These are phyloP conservation scores for Varanus komodoensis DNA, from an alignment of 2,113 vertebrate genomes.

Conservation along the genomic window DNA sequence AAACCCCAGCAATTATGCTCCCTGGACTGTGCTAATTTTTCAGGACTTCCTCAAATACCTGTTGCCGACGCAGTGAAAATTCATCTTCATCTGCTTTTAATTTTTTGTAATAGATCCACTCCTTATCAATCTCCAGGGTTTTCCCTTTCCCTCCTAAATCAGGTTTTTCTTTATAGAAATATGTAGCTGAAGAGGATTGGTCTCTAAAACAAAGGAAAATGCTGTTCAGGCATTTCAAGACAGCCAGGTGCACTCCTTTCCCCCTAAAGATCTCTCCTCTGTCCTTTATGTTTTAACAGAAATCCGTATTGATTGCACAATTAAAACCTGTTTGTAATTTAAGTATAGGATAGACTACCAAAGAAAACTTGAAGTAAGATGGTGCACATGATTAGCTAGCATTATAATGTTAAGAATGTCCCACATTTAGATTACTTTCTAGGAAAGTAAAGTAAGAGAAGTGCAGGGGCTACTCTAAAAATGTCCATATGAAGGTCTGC, in stretches of 20 bases:
- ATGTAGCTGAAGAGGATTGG: slow-evolving; percentile 90
- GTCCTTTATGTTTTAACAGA: not conserved
- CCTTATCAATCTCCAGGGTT: slow-evolving; percentile 61
- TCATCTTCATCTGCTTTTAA: slow-evolving; percentile 80
- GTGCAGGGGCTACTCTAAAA: not conserved
- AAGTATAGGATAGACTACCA: not conserved
- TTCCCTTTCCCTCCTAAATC: slow-evolving; percentile 65
- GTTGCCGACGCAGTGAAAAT: slow-evolving; percentile 82
- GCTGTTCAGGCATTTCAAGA: not conserved
- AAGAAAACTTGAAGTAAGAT: not conserved
- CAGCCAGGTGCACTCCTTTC: not conserved
- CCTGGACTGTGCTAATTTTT: not conserved
- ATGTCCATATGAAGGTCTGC: not conserved
- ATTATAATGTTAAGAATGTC: not conserved
- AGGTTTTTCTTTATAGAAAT: slow-evolving; percentile 78
- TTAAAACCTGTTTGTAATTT: not conserved
- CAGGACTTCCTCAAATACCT: slow-evolving; percentile 77
- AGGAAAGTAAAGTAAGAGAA: not conserved
- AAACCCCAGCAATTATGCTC: not conserved
- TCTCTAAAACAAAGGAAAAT: slow-evolving; percentile 79
- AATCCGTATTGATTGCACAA: not conserved
- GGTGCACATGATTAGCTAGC: not conserved
- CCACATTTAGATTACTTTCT: not conserved
- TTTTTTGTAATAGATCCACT: slow-evolving; percentile 89
- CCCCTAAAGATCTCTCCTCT: not conserved